Evolutionary conservation across 2,113 vertebrate genomes (phyloP).

Genomic region (Nerophis lumbriciformis): DNA sequence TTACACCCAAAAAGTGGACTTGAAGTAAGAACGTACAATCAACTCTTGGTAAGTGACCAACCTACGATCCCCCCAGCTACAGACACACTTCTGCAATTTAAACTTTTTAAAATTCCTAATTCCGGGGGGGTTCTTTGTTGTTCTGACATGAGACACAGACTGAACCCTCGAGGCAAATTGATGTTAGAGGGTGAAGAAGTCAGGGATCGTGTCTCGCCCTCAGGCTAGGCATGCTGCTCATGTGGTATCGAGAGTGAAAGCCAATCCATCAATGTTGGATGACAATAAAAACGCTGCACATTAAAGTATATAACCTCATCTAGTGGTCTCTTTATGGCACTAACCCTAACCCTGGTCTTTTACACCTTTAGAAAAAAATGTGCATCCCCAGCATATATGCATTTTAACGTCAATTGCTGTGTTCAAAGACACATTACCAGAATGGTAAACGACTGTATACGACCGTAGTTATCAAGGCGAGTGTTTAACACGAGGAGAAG

Average conservation of each 20-base stretch:
- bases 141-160: slow-evolving; percentile 21
- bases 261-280: slow-evolving; percentile 22
- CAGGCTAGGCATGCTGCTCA: slow-evolving; percentile 31
- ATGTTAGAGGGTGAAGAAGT: slow-evolving; percentile 18
- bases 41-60: slow-evolving; percentile 47
- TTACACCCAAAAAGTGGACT: background rate
- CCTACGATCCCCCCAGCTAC: slow-evolving; percentile 10
- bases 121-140: slow-evolving; percentile 9
- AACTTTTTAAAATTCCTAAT: background rate
- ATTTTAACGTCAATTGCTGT: background rate
- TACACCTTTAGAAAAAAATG: background rate
- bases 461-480: background rate
- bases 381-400: background rate
- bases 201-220: slow-evolving; percentile 31
- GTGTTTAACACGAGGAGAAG: slow-evolving; percentile 9
- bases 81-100: slow-evolving; percentile 25
- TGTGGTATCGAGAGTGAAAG: slow-evolving; percentile 4
- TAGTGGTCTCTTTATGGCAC: slow-evolving; percentile 1
- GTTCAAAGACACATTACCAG: background rate
- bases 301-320: slow-evolving; percentile 21
- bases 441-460: background rate
- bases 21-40: background rate
- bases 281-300: slow-evolving; percentile 12
- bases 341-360: background rate
- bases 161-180: slow-evolving; percentile 24